These are phyloP conservation scores for Gryon sp. DNA, from an alignment of 1,140 invertebrate species.

Conservation along the genomic window DNA sequence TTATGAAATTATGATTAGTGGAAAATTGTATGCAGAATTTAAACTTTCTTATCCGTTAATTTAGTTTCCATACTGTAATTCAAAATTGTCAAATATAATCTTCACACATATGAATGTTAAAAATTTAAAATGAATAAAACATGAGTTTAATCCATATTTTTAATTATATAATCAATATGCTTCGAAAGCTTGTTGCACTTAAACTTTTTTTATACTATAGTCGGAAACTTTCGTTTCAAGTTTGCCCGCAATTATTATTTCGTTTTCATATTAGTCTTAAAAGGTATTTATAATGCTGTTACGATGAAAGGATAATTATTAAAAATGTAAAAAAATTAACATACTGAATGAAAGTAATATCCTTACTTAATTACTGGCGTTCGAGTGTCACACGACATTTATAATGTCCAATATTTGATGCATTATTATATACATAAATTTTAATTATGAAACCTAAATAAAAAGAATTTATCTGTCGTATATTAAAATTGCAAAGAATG, in stretches of 20 bases:
- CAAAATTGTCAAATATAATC: slow-evolving; percentile 43
- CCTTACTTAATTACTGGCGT: slow-evolving; percentile 33
- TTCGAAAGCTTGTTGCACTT: slow-evolving; percentile 19
- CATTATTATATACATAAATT: slow-evolving; percentile 40
- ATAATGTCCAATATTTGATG: slow-evolving; percentile 41
- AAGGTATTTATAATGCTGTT: slow-evolving; percentile 36
- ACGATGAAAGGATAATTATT: slow-evolving; percentile 42
- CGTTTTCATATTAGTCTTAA: slow-evolving; percentile 43
- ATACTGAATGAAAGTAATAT: slow-evolving; percentile 33
- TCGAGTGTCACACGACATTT: slow-evolving; percentile 26
- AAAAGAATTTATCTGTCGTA: slow-evolving; percentile 10
- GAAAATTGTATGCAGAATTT: too few species aligned
- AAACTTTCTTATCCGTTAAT: slow-evolving; percentile 21
- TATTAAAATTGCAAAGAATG: slow-evolving; percentile 9
- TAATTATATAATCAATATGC: slow-evolving; percentile 51
- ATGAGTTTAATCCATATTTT: slow-evolving; percentile 43
- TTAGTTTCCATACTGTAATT: slow-evolving; percentile 17
- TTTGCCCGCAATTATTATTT: slow-evolving; percentile 28
- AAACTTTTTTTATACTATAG: slow-evolving; percentile 10
- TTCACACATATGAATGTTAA: slow-evolving; percentile 42
- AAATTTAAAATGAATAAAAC: slow-evolving; percentile 32
- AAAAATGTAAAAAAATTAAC: slow-evolving; percentile 40
- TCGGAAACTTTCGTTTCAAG: slow-evolving; percentile 29
- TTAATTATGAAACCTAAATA: slow-evolving; percentile 34
- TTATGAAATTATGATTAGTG: too few species aligned